Conservation (phyloP, 2,113 vertebrate species). For the Melanotaenia duboulayi region DNA sequence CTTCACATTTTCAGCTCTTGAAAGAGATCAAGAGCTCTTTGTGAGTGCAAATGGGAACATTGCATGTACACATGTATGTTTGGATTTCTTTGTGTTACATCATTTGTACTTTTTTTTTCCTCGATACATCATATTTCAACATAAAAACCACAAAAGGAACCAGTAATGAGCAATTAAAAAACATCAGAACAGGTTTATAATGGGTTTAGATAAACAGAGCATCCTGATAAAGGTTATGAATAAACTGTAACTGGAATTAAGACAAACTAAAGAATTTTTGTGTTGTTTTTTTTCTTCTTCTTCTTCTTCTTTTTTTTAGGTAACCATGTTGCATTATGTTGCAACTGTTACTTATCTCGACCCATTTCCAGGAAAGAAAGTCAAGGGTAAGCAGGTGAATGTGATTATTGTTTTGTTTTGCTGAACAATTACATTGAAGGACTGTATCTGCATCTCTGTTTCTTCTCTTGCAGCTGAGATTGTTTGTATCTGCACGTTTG, state of each 20-base stretch:
- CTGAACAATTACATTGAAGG: slow-evolving; percentile 1
- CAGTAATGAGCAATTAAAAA: not conserved
- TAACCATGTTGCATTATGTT: not conserved
- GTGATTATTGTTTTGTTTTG: slow-evolving; percentile 2
- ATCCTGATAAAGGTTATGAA: not conserved
- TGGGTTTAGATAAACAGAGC: not conserved
- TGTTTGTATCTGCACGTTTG: not conserved
- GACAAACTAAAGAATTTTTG: not conserved
- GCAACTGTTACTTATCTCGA: not conserved
- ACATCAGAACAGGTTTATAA: not conserved
- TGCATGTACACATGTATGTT: not conserved
- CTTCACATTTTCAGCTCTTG: slow-evolving; percentile 9
- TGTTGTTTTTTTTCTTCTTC: too few relatives aligned
- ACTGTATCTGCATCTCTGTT: not conserved
- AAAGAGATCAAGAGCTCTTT: not conserved
- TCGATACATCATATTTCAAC: slow-evolving; percentile 2
- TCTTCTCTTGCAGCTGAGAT: not conserved
- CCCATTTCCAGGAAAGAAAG: not conserved
- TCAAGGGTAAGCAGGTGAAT: not conserved
- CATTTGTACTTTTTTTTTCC: slow-evolving; percentile 7
- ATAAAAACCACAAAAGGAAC: not conserved
- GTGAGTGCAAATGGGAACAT: not conserved
- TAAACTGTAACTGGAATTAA: too few relatives aligned
- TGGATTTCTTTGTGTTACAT: slow-evolving; percentile 38
- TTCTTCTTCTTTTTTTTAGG: too few relatives aligned